Evolutionary conservation across 2,797 vertebrate genomes (phyloP), one percentile per base, ranked within the genome.

Genomic region (Telmatherina bonti): DNA sequence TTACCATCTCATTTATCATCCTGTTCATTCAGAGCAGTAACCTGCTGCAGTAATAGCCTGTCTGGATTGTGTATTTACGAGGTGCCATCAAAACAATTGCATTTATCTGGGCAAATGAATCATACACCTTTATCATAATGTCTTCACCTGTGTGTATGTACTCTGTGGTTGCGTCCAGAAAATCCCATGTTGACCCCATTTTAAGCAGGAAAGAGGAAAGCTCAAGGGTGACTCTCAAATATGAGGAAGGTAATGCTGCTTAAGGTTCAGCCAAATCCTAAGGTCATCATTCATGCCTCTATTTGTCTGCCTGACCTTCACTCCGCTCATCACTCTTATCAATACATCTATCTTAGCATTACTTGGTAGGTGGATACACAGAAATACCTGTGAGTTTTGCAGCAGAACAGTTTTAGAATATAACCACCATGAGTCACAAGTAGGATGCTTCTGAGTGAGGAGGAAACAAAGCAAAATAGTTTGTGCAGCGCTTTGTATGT

Each of bases 1-100:
- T 91, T 92, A 86, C 85, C 89, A 85, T 84, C 85, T 76, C 85
- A 82, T 93, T 85, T 71, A 92, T 92, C 89, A 91, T 67, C 51
- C 27, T 35, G 74, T 70, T 84, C 13, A 16, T 68, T 60, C 47
- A 5, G 74, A 84, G 74, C 76, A 71, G 70, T 78, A 85, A 81
- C 73, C 78, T 43, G 70, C 73, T 24, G 62, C 69, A 30, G 62
- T 89, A 92, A 92, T 86, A 86, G 88, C 84, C 89, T 84, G 89
- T 89, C 88, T 81, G 66, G 30, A 64, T 61, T 61, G 60, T 76
- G 72, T 84, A 83, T 90, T 92, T 91, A 92, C 49, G 84, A 88
- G 86, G 70, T 66, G 64, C 72, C 86, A 81, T 89, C 83, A 88
- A 89, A 92, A 91, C 90, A 90, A 85, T 80, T 62, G 82, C 88